A percentile compares a stretch with the other conserved stretches of the same genome.
These are phyloP conservation scores for Coremacera marginata DNA, from an alignment of 2,888 invertebrate species.

Conservation along the genomic window DNA sequence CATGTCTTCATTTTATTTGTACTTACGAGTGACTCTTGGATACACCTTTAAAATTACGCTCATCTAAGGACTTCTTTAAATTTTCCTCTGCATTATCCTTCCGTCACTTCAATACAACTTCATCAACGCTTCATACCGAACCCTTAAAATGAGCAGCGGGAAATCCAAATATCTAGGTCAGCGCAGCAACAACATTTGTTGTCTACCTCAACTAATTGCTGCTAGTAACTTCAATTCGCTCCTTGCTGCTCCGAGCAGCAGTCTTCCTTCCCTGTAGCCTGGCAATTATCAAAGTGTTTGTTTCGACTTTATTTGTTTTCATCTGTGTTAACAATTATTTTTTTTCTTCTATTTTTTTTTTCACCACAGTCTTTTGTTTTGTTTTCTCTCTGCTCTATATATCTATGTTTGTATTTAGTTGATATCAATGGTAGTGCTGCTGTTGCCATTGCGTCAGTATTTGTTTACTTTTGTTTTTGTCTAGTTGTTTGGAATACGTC, in stretches of 20 bases:
- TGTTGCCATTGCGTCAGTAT: neutral
- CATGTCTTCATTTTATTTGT: too few species aligned
- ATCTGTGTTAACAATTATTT: neutral
- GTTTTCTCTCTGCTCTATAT: neutral
- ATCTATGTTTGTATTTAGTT: neutral
- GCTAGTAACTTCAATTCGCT: neutral
- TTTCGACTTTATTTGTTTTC: neutral
- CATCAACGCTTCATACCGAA: too few species aligned
- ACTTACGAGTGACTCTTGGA: too few species aligned
- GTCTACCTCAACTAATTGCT: neutral
- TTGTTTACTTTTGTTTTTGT: neutral
- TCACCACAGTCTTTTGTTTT: neutral
- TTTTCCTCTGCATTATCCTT: too few species aligned
- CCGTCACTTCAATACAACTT: too few species aligned
- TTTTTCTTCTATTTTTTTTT: neutral
- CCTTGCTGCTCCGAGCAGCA: neutral
- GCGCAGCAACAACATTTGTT: neutral
- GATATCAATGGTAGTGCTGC: neutral
- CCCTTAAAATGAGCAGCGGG: neutral
- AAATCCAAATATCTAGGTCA: neutral
- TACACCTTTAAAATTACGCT: too few species aligned
- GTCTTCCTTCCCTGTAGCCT: neutral
- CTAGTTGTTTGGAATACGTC: neutral
- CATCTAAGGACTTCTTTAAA: too few species aligned
- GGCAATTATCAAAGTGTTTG: conserved; percentile 4